Base-by-base conservation (phyloP, 2,797 vertebrate genomes). In the Hephaestus fuliginosus region DNA sequence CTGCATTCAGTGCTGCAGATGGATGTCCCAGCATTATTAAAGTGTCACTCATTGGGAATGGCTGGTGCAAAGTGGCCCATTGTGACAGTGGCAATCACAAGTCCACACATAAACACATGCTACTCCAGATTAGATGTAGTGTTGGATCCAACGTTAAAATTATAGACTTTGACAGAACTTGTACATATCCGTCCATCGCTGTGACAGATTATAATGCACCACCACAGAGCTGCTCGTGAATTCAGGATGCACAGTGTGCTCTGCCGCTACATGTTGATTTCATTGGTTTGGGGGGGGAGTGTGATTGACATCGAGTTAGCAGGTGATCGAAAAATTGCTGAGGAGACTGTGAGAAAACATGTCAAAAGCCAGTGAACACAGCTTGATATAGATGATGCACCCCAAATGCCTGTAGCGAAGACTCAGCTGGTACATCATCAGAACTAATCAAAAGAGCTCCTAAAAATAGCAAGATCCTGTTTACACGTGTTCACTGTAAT, bases 381-480 rank as follows among this genome's bases (percentile, higher is more conserved):
- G 87, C 62, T 57, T 86, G 82, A 72, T 52, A 66, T 65, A 73
- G 70, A 81, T 81, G 67, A 69, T 55, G 20, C 52, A 60, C 58
- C 75, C 64, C 68, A 70, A 86, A 76, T 9, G 53, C 76, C 67
- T 65, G 72, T 67, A 72, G 78, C 82, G 71, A 74, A 49, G 69
- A 73, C 73, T 83, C 80, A 78, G 84, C 79, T 78, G 72, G 78
- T 63, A 20, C 14, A 68, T 76, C 48, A 82, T 60, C 51, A 82
- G 20, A 78, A 20, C 61, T 79, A 76, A 88, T 86, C 77, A 83
- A 33, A 73, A 43, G n/a, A 3, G 60, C 61, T 67, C 64, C 80
- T 88, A 67, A 87, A 91, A 89, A 86, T 86, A 87, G 60, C 33
- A 25, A 68, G n/a, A 46, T 52, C 61, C 25, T 71, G 55, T 71